Evolutionary conservation across 2,113 vertebrate species (phyloP).

Genomic region (Epinephelus moara): DNA sequence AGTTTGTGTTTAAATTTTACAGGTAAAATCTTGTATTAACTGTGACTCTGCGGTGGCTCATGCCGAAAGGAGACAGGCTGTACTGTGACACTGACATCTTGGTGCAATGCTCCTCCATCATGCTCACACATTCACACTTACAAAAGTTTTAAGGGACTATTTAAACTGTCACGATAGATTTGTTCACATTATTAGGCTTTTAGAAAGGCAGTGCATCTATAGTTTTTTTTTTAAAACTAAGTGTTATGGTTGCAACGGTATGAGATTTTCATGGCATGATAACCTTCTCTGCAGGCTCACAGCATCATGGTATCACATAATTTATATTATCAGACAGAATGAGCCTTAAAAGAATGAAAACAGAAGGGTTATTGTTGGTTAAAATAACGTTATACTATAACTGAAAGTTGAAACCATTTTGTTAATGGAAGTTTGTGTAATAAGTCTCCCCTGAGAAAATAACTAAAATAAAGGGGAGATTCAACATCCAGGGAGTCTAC

Average conservation of each 20-base stretch:
- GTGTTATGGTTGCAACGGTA: slow-evolving; percentile 25
- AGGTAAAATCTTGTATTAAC: slow-evolving; percentile 74
- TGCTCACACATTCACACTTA: slow-evolving; percentile 76
- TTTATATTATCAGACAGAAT: no score
- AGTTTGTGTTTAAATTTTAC: slow-evolving; percentile 58
- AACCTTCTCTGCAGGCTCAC: neutral
- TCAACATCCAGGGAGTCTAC: no score
- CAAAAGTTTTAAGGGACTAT: slow-evolving; percentile 72
- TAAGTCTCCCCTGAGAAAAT: no score
- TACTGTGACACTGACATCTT: slow-evolving; percentile 86
- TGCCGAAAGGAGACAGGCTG: slow-evolving; percentile 84
- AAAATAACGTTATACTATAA: no score
- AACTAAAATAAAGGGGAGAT: no score
- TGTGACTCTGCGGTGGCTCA: slow-evolving; percentile 86
- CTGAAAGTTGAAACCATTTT: no score
- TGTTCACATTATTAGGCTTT: slow-evolving; percentile 72
- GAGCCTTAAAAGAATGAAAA: no score
- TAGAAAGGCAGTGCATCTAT: slow-evolving; percentile 67
- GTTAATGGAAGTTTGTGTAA: no score
- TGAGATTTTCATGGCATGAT: slow-evolving; percentile 70
- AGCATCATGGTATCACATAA: no score
- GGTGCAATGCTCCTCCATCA: slow-evolving; percentile 78
- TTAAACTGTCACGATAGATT: slow-evolving; percentile 74
- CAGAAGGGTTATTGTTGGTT: no score
- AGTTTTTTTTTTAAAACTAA: slow-evolving; percentile 53